Percentiles rank a stretch among this genome's conserved stretches.
These are phyloP conservation scores for Selene dorsalis DNA, from an alignment of 2,797 vertebrate species.

Conservation along the genomic window DNA sequence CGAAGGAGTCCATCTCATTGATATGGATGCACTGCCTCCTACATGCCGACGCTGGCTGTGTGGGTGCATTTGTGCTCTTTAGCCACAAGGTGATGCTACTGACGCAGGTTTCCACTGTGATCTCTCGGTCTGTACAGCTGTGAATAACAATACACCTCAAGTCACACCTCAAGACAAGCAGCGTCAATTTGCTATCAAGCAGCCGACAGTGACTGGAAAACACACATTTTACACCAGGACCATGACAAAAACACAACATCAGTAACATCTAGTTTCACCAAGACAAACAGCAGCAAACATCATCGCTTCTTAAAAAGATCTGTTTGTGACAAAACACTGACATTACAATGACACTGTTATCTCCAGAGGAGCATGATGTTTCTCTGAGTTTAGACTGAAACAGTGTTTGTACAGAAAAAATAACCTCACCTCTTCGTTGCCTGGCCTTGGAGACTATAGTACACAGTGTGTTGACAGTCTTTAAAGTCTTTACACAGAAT, in stretches of 20 bases:
- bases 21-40: slow-evolving; percentile 71
- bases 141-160: not conserved
- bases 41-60: slow-evolving; percentile 45
- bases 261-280: too few species aligned
- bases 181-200: not conserved
- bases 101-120: not conserved
- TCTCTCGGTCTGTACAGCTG: not conserved
- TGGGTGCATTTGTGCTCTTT: slow-evolving; percentile 42
- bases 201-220: not conserved
- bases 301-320: not conserved
- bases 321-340: not conserved
- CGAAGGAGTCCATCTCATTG: slow-evolving; percentile 64
- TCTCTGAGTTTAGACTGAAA: not conserved
- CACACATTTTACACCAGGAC: not conserved
- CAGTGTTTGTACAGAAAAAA: not conserved
- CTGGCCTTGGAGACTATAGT: not conserved
- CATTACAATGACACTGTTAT: not conserved
- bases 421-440: not conserved
- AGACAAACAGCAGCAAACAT: not conserved
- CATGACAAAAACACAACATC: not conserved
- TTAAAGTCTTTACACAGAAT: not conserved
- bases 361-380: not conserved
- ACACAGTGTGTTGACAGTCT: not conserved
- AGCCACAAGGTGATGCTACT: slow-evolving; percentile 64
- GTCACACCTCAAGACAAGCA: not conserved